Base-by-base conservation (phyloP, 2,888 invertebrate species). In the Cheilosia urbana region DNA sequence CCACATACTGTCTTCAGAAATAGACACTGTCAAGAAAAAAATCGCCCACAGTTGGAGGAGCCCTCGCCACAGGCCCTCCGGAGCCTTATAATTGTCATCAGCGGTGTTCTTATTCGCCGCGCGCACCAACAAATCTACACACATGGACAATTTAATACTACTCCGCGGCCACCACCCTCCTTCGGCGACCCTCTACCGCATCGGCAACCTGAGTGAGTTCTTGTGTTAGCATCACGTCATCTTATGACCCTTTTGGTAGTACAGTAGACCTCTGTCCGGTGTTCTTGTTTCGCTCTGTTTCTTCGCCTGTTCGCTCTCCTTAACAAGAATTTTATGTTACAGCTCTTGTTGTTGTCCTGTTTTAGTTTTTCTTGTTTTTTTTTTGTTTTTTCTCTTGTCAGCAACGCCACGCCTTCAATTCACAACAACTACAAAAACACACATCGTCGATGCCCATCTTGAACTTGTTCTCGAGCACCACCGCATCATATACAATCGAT, bases 291-390 rank as follows among this genome's bases (percentile, higher is more conserved):
- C 73, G 69, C 72, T 68, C 72, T 73, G 75, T 66, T 82, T 73
- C 77, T 82, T 73, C 77, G 69, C 60, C 68, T 57, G 75, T 75
- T 84, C 47, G 85, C 81, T 71, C 75, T 80, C 58, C 81, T 85
- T 85, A 85, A 85, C 81, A 85, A 85, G 72, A 77, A 82, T 87
- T 81, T 72, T 53, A 81, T 85, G 85, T 85, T 84, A 55, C 68
- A 42, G 76, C 58, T 77, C 85, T 81, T 81, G 85, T 85, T 80
- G 69, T 65, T 71, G 78, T 82, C 82, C 63, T 81, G 81, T 77
- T 81, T 57, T 72, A 27, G 57, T 58, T 57, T 60, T 24, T 30
- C 60, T 57, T 58, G 42, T 34, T 24, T 34, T 57, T 40, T 19
- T n/a, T n/a, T 57, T 58, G 42, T 34, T 24, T 34, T 57, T 40